These are phyloP conservation scores for Catharus bicknelli DNA, from an alignment of 2,113 vertebrate genomes.

Conservation along the genomic window DNA sequence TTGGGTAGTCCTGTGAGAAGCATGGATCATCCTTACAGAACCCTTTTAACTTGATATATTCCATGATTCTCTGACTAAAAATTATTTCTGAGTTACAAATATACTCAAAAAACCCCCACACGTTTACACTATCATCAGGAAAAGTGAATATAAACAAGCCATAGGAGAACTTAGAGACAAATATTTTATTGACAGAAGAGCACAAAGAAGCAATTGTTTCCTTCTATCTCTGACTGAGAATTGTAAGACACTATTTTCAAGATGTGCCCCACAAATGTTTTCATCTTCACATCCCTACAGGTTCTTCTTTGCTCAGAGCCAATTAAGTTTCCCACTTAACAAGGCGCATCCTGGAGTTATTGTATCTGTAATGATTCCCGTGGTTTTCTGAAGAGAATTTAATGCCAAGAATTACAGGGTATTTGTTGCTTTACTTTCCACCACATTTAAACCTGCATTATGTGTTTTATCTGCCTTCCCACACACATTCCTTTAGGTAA, in stretches of 20 bases:
- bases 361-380: not conserved
- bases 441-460: not conserved
- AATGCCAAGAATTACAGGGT: not conserved
- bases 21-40: not conserved
- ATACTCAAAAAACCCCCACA: fast-evolving
- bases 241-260: not conserved
- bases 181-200: not conserved
- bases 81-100: not conserved
- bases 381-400: not conserved
- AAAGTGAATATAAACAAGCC: not conserved
- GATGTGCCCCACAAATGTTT: not conserved
- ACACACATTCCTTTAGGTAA: not conserved
- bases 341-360: not conserved
- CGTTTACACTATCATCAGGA: not conserved
- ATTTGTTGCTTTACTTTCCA: not conserved
- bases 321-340: constrained; percentile 12
- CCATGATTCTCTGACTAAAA: not conserved
- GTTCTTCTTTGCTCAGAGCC: not conserved
- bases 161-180: not conserved
- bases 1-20: not conserved
- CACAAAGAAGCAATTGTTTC: not conserved
- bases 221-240: not conserved
- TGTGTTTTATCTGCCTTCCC: not conserved
- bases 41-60: not conserved
- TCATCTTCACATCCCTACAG: constrained; percentile 7